Evolutionary conservation across 2,797 vertebrate genomes (phyloP), one percentile per base, ranked within the genome.

Genomic region (Pteropus rufus): DNA sequence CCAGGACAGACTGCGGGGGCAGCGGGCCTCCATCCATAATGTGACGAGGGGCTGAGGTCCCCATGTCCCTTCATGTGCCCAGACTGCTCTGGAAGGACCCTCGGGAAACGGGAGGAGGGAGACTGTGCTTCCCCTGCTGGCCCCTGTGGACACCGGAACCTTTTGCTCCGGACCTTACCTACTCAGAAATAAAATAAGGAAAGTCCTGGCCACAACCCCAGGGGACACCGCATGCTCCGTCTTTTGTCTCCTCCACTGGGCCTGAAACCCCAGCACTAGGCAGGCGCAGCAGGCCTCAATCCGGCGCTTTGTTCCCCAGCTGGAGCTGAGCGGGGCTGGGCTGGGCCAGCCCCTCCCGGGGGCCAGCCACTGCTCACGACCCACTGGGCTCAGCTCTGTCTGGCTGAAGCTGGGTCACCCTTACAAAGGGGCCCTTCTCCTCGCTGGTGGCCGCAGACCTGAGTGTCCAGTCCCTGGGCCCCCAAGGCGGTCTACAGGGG

Each of bases 401-500:
- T 49, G 85, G 70, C 46, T 72, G 85, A 70, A 34, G 80, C 69
- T 10, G 31, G 58, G 49, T 36, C 41, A 31, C 56, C 3, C 31
- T 62, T 3, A 96, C 91, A 84, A 89, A 96, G 52, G 52, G 31
- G n/a, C 36, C 52, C 65, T 85, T 93, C 70, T 96, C 65, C 52
- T 80, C 41, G 3, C 49, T 7, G 92, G 82, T 15, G 19, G 39
- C 39, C 11, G 24, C 52, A 39, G 86, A 41, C 26, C 58, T 15
- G 65, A 21, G 31, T 14, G 4, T 21, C 34, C 77, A 69, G 92
- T 31, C 58, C 3, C 64, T 12, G n/a, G 29, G 26, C 11, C 16
- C 16, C 10, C 4, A 3, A 12, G 49, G 67, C 0, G 0, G 73
- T 49, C 44, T 7, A 19, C 2, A 5, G 21, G 5, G 2, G 7